Percentiles rank a stretch among this genome's conserved stretches.
Conservation (phyloP, 2,888 invertebrate genomes). For the Macrophya annulata region DNA sequence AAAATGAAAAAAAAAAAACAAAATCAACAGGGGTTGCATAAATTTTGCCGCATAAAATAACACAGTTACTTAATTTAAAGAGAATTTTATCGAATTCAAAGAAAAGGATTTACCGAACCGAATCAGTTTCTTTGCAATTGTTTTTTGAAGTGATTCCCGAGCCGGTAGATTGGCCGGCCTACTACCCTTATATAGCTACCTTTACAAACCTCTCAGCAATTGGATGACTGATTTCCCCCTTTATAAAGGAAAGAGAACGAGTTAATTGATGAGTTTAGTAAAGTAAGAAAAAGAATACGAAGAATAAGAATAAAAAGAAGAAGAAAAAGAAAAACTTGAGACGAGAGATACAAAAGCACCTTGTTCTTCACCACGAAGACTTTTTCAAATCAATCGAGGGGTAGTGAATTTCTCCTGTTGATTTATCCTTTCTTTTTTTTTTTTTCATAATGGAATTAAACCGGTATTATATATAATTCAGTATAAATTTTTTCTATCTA, state of each 20-base stretch:
- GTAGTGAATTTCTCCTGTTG: not conserved
- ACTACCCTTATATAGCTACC: not conserved
- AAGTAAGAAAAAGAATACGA: not conserved
- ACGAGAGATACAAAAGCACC: not conserved
- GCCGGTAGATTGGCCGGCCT: not conserved
- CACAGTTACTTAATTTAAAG: not conserved
- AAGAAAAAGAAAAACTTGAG: no score
- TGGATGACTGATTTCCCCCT: conserved; percentile 35
- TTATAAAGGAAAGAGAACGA: not conserved
- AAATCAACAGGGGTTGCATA: not conserved
- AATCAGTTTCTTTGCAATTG: conserved; percentile 3
- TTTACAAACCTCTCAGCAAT: conserved; percentile 16
- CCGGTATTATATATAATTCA: not conserved
- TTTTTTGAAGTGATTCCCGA: not conserved
- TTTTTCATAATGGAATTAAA: not conserved
- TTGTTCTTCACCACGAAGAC: not conserved
- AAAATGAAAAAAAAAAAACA: no score
- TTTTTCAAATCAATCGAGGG: not conserved
- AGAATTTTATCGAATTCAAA: not conserved
- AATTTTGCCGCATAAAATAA: not conserved
- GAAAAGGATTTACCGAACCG: not conserved
- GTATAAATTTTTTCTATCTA: not conserved
- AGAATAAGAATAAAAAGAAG: not conserved
- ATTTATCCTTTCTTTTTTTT: not conserved
- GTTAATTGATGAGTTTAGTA: conserved; percentile 40